Evolutionary conservation across 1,140 invertebrate species (phyloP), one percentile per base, ranked within the genome.

Genomic region (Drosophila arizonae): DNA sequence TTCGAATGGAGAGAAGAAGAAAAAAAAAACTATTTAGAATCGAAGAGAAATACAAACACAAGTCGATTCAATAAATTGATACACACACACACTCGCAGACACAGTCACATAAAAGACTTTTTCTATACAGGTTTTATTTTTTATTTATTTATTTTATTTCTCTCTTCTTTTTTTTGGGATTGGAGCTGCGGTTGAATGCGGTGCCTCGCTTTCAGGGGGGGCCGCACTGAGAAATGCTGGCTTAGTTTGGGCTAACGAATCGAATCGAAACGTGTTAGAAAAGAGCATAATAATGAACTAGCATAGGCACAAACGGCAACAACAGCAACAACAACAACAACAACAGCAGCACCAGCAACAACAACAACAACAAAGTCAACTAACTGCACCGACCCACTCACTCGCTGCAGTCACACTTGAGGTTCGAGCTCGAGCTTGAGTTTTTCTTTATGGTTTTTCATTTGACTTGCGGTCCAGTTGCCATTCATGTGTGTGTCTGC

Each of bases 261-360:
- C 76, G 76, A 72, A 75, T 76, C 72, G 62, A 70, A 81, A 79
- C 73, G 79, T 81, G 78, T 86, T 86, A 78, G 82, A 86, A 76
- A 71, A 70, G 76, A 78, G 82, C 75, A 72, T 78, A 78, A 86
- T 85, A 85, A 84, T 84, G 64, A 73, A 33, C 33, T 33, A 8
- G 33, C 33, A 33, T 33, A 10, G 33, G 21, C 21, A 33, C 33
- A 9, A 33, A 9, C 33, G 8, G 8, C 33, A 33, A 33, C 33
- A 6, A 2, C 33, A 33, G 8, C 33, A 8, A 6, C 33, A 8
- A 9, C 33, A 33, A 9, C 33, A 33, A 10, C 33, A 8, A 6
- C 33, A 8, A 9, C 33, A 33, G 2, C 33, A 33, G 6, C 30
- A 6, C 0, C 30, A 33, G 26, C 26, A 30, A 33, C 33, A 9